These are phyloP conservation scores for Ranitomeya variabilis DNA, from an alignment of 2,113 vertebrate species.

Conservation along the genomic window DNA sequence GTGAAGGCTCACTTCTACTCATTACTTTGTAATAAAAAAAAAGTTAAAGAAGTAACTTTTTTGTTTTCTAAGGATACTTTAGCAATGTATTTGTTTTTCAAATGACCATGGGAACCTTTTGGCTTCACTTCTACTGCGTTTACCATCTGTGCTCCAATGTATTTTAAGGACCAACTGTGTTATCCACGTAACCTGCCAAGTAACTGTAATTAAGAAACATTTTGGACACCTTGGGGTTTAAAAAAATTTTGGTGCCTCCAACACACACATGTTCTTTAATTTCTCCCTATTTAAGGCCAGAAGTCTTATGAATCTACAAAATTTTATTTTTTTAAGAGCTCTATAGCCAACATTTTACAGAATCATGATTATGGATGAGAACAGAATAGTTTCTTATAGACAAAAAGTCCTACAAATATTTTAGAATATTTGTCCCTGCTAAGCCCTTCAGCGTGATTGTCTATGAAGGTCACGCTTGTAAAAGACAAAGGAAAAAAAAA, in stretches of 20 bases:
- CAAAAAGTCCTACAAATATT: neutral
- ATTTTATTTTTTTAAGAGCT: neutral
- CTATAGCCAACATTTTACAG: neutral
- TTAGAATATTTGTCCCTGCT: neutral
- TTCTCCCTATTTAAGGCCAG: neutral
- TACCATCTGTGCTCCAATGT: conserved; percentile 40
- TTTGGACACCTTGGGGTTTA: conserved; percentile 37
- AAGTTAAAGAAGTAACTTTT: conserved; percentile 6
- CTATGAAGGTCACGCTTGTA: neutral
- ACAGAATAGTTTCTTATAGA: neutral
- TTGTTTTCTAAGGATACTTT: neutral
- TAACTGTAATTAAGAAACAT: conserved; percentile 40
- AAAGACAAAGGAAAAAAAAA: neutral
- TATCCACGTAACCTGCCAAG: conserved; percentile 37
- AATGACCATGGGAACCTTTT: conserved; percentile 28
- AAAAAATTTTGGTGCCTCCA: conserved; percentile 20
- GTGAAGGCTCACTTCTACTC: neutral
- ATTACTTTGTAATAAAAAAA: neutral
- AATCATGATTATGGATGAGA: neutral
- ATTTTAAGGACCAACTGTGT: conserved; percentile 37
- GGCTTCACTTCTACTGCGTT: conserved; percentile 26
- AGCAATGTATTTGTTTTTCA: conserved; percentile 11
- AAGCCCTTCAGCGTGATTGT: neutral
- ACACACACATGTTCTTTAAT: conserved; percentile 21
- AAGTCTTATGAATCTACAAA: conserved; percentile 5